Percentiles rank a stretch among this genome's conserved stretches.
Evolutionary conservation across 2,113 vertebrate genomes (phyloP).

Genomic region (Macrotus californicus): DNA sequence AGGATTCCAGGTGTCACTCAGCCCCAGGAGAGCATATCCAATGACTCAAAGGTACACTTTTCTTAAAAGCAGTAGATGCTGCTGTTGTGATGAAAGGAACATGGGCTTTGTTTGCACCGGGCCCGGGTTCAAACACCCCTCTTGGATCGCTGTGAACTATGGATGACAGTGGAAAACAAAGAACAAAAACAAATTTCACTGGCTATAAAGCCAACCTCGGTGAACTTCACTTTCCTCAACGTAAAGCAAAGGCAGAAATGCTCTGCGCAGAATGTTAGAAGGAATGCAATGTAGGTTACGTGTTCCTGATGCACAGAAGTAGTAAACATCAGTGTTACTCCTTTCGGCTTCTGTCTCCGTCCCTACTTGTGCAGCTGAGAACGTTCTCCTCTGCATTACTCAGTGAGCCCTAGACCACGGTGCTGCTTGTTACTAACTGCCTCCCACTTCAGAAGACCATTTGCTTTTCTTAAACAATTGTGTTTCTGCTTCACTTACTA

Average conservation of each 20-base stretch:
- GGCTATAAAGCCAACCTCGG: background rate
- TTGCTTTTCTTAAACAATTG: background rate
- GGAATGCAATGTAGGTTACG: background rate
- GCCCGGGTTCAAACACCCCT: background rate
- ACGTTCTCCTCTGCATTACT: background rate
- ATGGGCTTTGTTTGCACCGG: background rate
- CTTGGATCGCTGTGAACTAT: background rate
- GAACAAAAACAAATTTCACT: background rate
- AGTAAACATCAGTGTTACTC: background rate
- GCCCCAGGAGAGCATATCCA: background rate
- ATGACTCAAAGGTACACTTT: background rate
- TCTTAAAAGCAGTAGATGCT: background rate
- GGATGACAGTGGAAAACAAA: background rate
- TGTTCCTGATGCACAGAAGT: background rate
- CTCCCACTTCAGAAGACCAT: background rate
- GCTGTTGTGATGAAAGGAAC: background rate
- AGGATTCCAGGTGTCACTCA: background rate
- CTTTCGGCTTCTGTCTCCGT: background rate
- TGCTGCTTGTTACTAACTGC: background rate
- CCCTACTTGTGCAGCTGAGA: background rate
- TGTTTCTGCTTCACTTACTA: background rate
- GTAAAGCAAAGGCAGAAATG: background rate
- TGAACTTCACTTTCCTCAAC: background rate
- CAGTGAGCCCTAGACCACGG: background rate
- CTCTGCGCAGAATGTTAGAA: background rate